Conservation (phyloP, 2,113 vertebrate species). For the Asarcornis scutulata region DNA sequence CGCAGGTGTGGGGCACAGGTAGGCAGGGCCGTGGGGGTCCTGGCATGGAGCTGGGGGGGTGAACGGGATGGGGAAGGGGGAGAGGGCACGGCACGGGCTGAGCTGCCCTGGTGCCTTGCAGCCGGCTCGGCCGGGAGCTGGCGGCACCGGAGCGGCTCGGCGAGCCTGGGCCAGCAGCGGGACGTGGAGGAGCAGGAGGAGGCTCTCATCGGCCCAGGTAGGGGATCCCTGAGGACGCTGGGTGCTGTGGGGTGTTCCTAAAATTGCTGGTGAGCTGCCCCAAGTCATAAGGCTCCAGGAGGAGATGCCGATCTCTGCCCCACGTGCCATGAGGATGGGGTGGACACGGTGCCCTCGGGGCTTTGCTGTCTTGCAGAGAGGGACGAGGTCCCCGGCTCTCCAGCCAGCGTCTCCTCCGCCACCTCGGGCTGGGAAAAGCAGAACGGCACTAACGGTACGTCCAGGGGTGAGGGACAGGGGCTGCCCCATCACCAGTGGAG, state of each 20-base stretch:
- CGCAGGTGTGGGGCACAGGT: slow-evolving; percentile 85
- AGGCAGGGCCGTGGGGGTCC: slow-evolving; percentile 64
- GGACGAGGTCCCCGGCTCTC: slow-evolving; percentile 78
- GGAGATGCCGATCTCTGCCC: neutral
- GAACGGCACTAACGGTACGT: slow-evolving; percentile 34
- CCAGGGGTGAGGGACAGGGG: accelerated
- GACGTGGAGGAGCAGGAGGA: slow-evolving; percentile 75
- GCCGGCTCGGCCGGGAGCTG: slow-evolving; percentile 64
- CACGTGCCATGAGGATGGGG: accelerated
- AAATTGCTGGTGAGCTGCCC: neutral
- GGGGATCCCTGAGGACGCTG: neutral
- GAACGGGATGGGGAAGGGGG: accelerated
- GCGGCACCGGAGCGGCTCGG: slow-evolving; percentile 70
- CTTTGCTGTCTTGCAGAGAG: slow-evolving; percentile 72
- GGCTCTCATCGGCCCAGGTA: slow-evolving; percentile 77
- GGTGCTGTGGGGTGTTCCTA: neutral
- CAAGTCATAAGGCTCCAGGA: neutral
- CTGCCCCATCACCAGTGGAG: accelerated
- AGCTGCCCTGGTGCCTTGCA: slow-evolving; percentile 26
- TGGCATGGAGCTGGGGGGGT: neutral
- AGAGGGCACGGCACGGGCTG: neutral
- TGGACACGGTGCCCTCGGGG: neutral
- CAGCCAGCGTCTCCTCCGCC: slow-evolving; percentile 77
- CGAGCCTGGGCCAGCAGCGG: slow-evolving; percentile 65
- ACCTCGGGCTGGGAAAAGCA: slow-evolving; percentile 54